phyloP scores from a whole-genome alignment of 2,113 vertebrate genomes.

The Myiozetetes cayanensis region DNA sequence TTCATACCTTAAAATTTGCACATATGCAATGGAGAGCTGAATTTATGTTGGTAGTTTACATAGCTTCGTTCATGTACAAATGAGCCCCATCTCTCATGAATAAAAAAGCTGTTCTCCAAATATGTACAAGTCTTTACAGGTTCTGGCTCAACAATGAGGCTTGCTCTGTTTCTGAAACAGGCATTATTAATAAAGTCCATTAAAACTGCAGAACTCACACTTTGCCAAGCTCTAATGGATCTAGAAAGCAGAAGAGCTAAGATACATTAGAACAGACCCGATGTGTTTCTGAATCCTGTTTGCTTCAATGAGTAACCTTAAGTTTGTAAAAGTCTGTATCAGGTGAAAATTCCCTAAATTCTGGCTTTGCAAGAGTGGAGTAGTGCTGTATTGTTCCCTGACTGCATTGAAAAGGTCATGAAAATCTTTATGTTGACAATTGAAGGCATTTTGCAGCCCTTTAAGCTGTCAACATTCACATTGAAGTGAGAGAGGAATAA shows the following conservation, averaged over 20 bases:
- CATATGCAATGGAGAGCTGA: not conserved
- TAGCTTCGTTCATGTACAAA: not conserved
- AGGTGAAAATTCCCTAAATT: not conserved
- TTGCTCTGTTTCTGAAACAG: not conserved
- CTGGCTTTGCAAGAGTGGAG: not conserved
- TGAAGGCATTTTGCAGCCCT: not conserved
- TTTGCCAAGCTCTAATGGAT: conserved; percentile 14
- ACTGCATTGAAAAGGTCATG: not conserved
- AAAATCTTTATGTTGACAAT: not conserved
- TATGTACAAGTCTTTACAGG: not conserved
- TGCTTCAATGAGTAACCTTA: not conserved
- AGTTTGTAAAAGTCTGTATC: not conserved
- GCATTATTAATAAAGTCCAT: not conserved
- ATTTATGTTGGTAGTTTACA: not conserved
- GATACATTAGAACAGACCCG: not conserved
- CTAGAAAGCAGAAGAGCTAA: not conserved
- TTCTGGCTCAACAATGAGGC: not conserved
- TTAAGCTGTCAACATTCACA: not conserved
- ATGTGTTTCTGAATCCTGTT: not conserved
- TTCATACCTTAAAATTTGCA: not conserved
- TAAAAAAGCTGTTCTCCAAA: not conserved
- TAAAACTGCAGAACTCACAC: conserved; percentile 10
- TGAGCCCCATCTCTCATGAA: not conserved
- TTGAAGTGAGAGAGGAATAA: not conserved
- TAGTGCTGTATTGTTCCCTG: not conserved